Base-by-base conservation (phyloP, 2,888 invertebrate species). In the Tipula confusa region DNA sequence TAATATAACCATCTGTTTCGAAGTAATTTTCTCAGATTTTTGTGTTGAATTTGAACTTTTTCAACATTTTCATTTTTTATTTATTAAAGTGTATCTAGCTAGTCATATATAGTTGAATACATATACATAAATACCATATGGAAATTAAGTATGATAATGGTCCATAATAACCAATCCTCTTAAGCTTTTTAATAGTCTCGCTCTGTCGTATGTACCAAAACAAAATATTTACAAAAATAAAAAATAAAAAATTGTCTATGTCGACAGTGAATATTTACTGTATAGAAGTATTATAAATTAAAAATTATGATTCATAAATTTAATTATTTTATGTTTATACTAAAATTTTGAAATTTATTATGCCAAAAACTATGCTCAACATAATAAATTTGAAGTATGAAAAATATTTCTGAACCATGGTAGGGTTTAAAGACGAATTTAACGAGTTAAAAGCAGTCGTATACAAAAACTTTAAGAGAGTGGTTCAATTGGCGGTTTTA, bases 251-350 rank as follows among this genome's bases (percentile, higher is more conserved):
- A 64, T 64, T 64, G 18, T 24, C 24, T 24, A 64, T n/a, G n/a
- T 24, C 64, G 64, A 64, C 64, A 64, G 24, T 64, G 64, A 64
- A 64, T 64, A 64, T 64, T 64, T 64, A 64, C 64, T 64, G 64
- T 18, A 64, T 18, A 24, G 2, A 48, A 64, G 24, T 64, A 64
- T 31, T 64, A 64, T 64, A 24, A 64, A 64, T 64, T 64, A 64
- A 64, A 64, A 64, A 64, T 24, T 64, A 64, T 64, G 64, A 43
- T 24, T 64, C 64, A 64, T 64, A 64, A 64, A 64, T 64, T 64
- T 64, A 64, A 64, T 64, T 64, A 64, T 64, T 24, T 64, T 64
- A 24, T 64, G 64, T 64, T 64, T 18, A 64, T 64, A 4, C 64
- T 24, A 24, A 24, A 64, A 64, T 24, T 64, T 24, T 64, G 7